These are phyloP conservation scores for Pedionomus torquatus DNA, from an alignment of 2,113 vertebrate species.

Conservation along the genomic window DNA sequence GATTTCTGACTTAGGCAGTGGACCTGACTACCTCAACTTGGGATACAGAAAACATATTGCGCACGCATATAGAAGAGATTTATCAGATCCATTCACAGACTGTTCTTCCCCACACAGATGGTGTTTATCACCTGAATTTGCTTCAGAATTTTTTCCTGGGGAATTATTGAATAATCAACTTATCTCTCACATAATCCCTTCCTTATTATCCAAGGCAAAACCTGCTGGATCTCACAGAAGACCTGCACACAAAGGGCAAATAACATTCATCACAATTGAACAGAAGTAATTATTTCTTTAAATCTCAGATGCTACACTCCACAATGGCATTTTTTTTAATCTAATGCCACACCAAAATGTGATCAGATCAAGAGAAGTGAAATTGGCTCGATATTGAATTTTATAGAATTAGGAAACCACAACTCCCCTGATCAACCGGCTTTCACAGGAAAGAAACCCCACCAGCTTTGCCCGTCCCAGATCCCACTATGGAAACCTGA, in stretches of 20 bases:
- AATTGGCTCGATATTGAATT: background rate
- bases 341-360: background rate
- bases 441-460: constrained; percentile 2
- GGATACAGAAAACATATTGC: background rate
- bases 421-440: background rate
- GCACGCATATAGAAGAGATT: background rate
- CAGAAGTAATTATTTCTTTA: constrained; percentile 25
- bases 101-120: constrained; percentile 35
- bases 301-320: background rate
- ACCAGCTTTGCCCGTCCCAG: background rate
- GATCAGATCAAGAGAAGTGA: background rate
- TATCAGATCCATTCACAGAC: constrained; percentile 1
- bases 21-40: background rate
- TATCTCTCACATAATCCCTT: constrained; percentile 34
- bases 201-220: constrained; percentile 35
- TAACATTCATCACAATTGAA: background rate
- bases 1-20: background rate
- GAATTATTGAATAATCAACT: constrained; percentile 52
- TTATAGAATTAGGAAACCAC: constrained; percentile 14
- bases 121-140: constrained; percentile 57
- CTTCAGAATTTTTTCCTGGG: constrained; percentile 42
- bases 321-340: constrained; percentile 8
- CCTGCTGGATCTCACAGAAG: background rate
- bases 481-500: constrained; percentile 13
- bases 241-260: constrained; percentile 23